Percentiles rank a stretch among this genome's conserved stretches.
Evolutionary conservation across 2,888 invertebrate species (phyloP).

Genomic region (Stegophylla sp.): DNA sequence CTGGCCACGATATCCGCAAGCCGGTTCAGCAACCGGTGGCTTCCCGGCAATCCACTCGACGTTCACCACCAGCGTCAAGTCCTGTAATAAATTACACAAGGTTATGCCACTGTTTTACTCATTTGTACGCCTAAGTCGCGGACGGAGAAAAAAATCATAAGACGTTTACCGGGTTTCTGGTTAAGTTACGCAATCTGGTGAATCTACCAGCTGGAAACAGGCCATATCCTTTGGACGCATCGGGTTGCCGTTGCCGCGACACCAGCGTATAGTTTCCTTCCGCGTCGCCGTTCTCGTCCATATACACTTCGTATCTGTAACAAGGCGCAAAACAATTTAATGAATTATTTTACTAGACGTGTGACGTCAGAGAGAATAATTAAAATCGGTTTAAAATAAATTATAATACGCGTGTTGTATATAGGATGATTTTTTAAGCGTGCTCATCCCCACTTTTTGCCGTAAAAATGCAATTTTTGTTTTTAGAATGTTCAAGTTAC

Average conservation of each 20-base stretch:
- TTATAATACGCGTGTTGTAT: no score
- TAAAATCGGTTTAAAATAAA: no score
- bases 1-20: slow-evolving; percentile 88
- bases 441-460: no score
- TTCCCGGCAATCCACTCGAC: slow-evolving; percentile 78
- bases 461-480: no score
- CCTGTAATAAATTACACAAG: no score
- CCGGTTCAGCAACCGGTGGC: slow-evolving; percentile 83
- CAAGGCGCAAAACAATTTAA: no score
- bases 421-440: no score
- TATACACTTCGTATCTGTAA: slow-evolving; percentile 85
- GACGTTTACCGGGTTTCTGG: slow-evolving; percentile 75
- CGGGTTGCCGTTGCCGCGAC: slow-evolving; percentile 68
- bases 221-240: slow-evolving; percentile 70
- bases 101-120: no score
- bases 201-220: slow-evolving; percentile 83
- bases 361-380: no score
- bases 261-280: slow-evolving; percentile 93
- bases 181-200: slow-evolving; percentile 68
- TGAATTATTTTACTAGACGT: no score
- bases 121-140: neutral
- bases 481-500: no score
- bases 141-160: neutral
- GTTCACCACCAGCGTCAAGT: slow-evolving; percentile 74
- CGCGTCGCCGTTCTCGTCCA: slow-evolving; percentile 90